Evolutionary conservation across 1,140 invertebrate species (phyloP), one percentile per base, ranked within the genome.

Genomic region (Onthophagus taurus): DNA sequence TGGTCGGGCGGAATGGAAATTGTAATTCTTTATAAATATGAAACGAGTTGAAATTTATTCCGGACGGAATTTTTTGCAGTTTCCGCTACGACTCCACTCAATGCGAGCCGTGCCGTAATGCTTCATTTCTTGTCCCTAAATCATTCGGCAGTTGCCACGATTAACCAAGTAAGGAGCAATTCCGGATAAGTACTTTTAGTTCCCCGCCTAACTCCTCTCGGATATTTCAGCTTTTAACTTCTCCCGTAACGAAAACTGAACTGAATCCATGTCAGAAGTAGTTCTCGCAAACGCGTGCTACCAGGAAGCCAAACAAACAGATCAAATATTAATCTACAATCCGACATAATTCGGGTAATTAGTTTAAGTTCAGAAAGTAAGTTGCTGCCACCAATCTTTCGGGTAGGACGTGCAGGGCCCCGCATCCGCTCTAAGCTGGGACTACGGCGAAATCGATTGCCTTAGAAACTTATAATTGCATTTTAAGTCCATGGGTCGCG

Each of bases 261-360:
- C n/a, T n/a, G n/a, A n/a, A n/a, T n/a, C n/a, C n/a, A n/a, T n/a
- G n/a, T n/a, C 2, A 34, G 13, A 14, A 34, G 16, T 34, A 34
- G 19, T 34, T 34, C 31, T 37, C 9, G 18, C 35, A 37, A 16
- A 12, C 35, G 35, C 23, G 21, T n/a, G n/a, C n/a, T n/a, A n/a
- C n/a, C n/a, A n/a, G n/a, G 24, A 41, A 41, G 21, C 18, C 38
- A 41, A 41, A 41, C 38, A 41, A 41, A 41, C 21, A 41, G 38
- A 41, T 41, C 38, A 41, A 41, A 41, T 41, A 41, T 41, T 41
- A 41, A 41, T 41, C 38, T 41, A 41, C 38, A 41, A 41, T 41
- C n/a, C 24, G 12, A 24, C 13, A 41, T 41, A 41, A 41, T 41
- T 41, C 38, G 38, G 12, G 38, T 41, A 37, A 37, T 37, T 37